These are phyloP conservation scores for Bugulina stolonifera DNA, from an alignment of 2,888 invertebrate species.

Conservation along the genomic window DNA sequence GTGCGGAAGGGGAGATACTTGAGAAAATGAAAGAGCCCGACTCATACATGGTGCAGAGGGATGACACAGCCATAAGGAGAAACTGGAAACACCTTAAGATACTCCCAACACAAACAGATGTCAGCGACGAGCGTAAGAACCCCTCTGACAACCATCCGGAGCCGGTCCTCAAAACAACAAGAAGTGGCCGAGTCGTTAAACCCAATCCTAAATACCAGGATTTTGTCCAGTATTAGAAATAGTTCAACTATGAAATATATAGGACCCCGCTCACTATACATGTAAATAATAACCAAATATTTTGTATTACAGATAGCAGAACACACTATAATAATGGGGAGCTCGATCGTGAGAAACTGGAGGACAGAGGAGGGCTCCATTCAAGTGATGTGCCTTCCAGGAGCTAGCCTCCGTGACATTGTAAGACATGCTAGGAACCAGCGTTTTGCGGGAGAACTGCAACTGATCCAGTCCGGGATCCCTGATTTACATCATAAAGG, in stretches of 20 bases:
- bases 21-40: not conserved
- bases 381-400: too few relatives aligned
- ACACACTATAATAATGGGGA: not conserved
- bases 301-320: not conserved
- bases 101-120: not conserved
- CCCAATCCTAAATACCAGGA: too few relatives aligned
- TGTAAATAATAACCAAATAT: too few relatives aligned
- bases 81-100: not conserved
- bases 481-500: not conserved
- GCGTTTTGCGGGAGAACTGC: too few relatives aligned
- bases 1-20: not conserved
- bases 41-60: not conserved
- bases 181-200: too few relatives aligned
- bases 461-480: not conserved
- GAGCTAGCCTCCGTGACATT: not conserved
- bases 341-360: not conserved
- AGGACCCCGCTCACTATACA: too few relatives aligned
- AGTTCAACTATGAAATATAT: too few relatives aligned
- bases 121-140: not conserved
- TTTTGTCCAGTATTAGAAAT: too few relatives aligned
- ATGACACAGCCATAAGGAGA: not conserved
- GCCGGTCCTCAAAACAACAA: too few relatives aligned
- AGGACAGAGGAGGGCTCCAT: not conserved
- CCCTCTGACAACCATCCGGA: too few relatives aligned
- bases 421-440: too few relatives aligned